Evolutionary conservation across 2,797 vertebrate genomes (phyloP), one percentile per base, ranked within the genome.

Genomic region (Sebastes goodei): DNA sequence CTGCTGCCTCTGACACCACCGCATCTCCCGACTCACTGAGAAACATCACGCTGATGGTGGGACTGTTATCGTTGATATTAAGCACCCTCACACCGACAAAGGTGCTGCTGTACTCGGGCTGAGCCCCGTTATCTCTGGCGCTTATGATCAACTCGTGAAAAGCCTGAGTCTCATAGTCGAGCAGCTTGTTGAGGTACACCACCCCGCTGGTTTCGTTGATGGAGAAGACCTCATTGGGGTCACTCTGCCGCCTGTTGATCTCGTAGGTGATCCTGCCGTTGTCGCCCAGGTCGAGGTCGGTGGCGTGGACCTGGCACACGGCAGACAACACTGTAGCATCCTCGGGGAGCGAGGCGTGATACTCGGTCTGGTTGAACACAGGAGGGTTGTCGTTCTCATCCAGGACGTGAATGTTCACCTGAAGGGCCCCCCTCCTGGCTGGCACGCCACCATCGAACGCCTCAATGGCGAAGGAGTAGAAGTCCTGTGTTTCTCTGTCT

Each of bases 321-420:
- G 93, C 21, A 0, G 95, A 92, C 59, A 94, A 92, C 0, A 92
- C 80, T 1, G 86, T 86, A 0, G 97, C 93, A 55, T 97, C 95
- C 85, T 99, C 98, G 9, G 91, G 90, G n/a, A 99, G 86, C 0
- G 88, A 85, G 2, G 93, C 92, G 4, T 94, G 93, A 90, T 99
- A 98, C 60, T 98, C 97, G 1, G 76, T 86, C 83, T 89, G 96
- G 85, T 94, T 96, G 80, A 99, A 98, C 6, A 93, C 83, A 0
- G 98, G 98, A 0, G 96, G 95, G 84, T 98, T 98, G 93, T 99
- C 98, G 23, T 99, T 99, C 93, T 98, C 98, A 61, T 99, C 98
- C 88, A 97, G 84, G 25, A 99, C 94, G 4, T 75, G 88, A 69
- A 99, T 63, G 15, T 93, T 93, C 21, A 98, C 94, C 20, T 69